Evolutionary conservation across 2,797 vertebrate genomes (phyloP), one percentile per base, ranked within the genome.

Genomic region (Bradypus variegatus): DNA sequence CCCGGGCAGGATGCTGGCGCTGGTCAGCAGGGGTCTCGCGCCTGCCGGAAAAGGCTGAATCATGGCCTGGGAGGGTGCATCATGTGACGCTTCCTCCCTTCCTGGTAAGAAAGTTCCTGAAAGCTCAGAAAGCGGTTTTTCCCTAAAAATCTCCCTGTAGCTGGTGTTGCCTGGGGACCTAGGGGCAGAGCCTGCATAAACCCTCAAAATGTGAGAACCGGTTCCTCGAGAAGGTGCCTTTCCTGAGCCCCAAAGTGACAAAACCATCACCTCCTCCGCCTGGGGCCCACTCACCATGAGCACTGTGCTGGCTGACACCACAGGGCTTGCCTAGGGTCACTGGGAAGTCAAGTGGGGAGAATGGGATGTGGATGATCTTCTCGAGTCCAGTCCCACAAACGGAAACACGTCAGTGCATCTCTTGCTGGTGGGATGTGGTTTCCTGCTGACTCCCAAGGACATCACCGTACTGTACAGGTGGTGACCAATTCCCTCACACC

Each of bases 1-100:
- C 18, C 8, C 18, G 31, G 21, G 29, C 1, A 6, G 23, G 31
- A 36, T 0, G 1, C 10, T 1, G 31, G 58, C 27, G 11, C 33
- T 1, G 85, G 75, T 14, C 31, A 8, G 33, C 3, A 0, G 65
- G 27, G 36, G 21, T 55, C 33, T 23, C 0, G 23, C 21, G 1
- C 29, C 38, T 29, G 2, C 65, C 8, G 5, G 65, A 70, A 58
- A 60, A 38, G 11, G 73, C 9, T 50, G 10, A 2, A 1, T 19
- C 2, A 12, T 69, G 19, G 5, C 65, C 53, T 13, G 33, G 77
- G 70, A 23, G 48, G 3, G 1, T 36, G 6, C 11, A 12, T 9
- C 14, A 53, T 0, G 15, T 2, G 72, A 65, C 6, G 16, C 19
- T 7, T 21, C 23, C 25, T 12, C 3, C 6, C 41, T 36, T 36